phyloP scores from a whole-genome alignment of 2,797 vertebrate genomes.

The Lacerta bilineata region DNA sequence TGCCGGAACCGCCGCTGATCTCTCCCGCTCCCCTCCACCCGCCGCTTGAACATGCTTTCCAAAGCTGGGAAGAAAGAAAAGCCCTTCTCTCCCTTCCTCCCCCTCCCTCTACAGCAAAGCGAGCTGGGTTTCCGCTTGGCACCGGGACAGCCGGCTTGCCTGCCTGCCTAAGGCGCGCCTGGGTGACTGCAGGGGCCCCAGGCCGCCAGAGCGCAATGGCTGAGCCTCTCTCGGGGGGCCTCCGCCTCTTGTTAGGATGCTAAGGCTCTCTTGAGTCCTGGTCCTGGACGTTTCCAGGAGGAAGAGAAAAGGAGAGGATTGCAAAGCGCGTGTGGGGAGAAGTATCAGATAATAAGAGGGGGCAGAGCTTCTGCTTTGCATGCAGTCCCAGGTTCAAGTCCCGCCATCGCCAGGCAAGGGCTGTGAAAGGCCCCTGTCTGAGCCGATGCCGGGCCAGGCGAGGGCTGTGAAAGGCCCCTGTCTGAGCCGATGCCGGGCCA shows the following conservation, averaged over 20 bases:
- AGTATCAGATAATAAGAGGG: neutral
- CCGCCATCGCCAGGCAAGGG: neutral
- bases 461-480: neutral
- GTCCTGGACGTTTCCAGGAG: neutral
- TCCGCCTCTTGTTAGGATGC: neutral
- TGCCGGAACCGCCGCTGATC: slow-evolving; percentile 53
- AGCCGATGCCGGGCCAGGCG: neutral
- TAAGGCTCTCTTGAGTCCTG: too few relatives aligned
- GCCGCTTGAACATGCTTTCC: slow-evolving; percentile 30
- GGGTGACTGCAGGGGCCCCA: neutral
- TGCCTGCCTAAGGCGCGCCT: neutral
- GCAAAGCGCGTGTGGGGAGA: neutral
- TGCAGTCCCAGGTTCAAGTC: neutral
- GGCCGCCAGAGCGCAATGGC: neutral
- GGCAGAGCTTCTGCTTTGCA: neutral
- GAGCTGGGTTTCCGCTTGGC: neutral
- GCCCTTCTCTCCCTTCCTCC: neutral
- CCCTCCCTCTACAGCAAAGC: slow-evolving; percentile 25
- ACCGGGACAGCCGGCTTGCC: neutral
- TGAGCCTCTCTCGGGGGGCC: neutral
- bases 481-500: neutral
- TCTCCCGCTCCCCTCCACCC: too few relatives aligned
- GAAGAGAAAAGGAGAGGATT: neutral
- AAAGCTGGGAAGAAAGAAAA: slow-evolving; percentile 46
- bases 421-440: neutral